Conservation (phyloP, 2,113 vertebrate genomes). For the Chascanopsetta lugubris region DNA sequence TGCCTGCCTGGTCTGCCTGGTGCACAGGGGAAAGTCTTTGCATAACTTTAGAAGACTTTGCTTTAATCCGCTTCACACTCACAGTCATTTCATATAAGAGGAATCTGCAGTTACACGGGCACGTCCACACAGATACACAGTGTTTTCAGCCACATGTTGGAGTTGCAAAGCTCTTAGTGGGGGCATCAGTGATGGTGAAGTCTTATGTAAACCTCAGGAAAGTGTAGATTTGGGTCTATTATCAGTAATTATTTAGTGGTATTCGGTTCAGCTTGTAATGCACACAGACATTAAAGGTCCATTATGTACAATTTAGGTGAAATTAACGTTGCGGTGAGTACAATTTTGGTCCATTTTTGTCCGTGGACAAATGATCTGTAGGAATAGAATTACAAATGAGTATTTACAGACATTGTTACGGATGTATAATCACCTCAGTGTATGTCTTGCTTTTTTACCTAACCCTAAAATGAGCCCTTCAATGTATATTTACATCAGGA, state of each 20-base stretch:
- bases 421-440: too few species aligned
- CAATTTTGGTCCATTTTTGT: too few species aligned
- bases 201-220: slow-evolving; percentile 1
- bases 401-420: too few species aligned
- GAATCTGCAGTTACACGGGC: slow-evolving; percentile 36
- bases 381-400: too few species aligned
- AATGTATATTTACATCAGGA: too few species aligned
- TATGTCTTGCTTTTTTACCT: too few species aligned
- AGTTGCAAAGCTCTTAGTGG: slow-evolving; percentile 14
- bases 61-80: slow-evolving; percentile 47
- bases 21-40: slow-evolving; percentile 50
- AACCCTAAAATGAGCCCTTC: too few species aligned
- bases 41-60: slow-evolving; percentile 39
- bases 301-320: too few species aligned
- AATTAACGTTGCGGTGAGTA: too few species aligned
- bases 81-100: slow-evolving; percentile 38
- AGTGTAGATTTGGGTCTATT: not conserved
- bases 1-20: slow-evolving; percentile 52
- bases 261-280: not conserved
- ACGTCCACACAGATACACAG: slow-evolving; percentile 1
- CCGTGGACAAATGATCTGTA: too few species aligned
- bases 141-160: slow-evolving; percentile 3
- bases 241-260: not conserved
- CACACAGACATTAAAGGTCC: not conserved
- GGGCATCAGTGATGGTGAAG: not conserved